phyloP scores from a whole-genome alignment of 2,113 vertebrate genomes.

The Alouatta palliata region DNA sequence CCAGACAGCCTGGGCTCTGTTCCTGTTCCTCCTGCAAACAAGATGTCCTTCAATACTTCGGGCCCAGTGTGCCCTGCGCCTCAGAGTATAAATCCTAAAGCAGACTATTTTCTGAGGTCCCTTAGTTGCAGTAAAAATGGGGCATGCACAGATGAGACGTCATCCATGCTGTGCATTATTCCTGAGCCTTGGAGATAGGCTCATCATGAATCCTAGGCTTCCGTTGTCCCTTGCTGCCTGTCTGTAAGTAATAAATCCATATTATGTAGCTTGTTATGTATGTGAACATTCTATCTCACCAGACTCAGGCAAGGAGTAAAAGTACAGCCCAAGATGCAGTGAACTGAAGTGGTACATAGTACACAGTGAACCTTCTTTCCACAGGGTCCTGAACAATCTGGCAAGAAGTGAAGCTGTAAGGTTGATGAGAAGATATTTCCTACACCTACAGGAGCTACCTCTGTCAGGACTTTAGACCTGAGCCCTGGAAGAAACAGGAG shows the following conservation, averaged over 20 bases:
- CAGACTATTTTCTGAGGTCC: not conserved
- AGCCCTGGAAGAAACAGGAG: not conserved
- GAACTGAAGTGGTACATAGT: not conserved
- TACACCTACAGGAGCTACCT: fast-evolving
- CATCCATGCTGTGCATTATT: not conserved
- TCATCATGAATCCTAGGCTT: not conserved
- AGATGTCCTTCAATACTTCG: not conserved
- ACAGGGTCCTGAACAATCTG: not conserved
- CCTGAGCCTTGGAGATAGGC: not conserved
- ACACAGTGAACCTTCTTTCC: not conserved
- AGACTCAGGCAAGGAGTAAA: not conserved
- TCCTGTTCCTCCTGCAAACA: not conserved
- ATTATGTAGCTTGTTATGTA: not conserved
- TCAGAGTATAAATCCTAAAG: not conserved
- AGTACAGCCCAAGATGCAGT: not conserved
- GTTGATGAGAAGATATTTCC: not conserved
- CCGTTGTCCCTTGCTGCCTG: not conserved
- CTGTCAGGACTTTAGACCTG: fast-evolving
- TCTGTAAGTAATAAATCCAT: not conserved
- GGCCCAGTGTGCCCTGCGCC: too few relatives aligned
- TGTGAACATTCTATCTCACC: not conserved
- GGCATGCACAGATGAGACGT: not conserved
- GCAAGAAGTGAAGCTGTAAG: not conserved
- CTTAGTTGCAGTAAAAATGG: not conserved
- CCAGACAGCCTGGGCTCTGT: too few relatives aligned